phyloP scores from a whole-genome alignment of 2,113 vertebrate genomes.

The Notiomystis cincta region DNA sequence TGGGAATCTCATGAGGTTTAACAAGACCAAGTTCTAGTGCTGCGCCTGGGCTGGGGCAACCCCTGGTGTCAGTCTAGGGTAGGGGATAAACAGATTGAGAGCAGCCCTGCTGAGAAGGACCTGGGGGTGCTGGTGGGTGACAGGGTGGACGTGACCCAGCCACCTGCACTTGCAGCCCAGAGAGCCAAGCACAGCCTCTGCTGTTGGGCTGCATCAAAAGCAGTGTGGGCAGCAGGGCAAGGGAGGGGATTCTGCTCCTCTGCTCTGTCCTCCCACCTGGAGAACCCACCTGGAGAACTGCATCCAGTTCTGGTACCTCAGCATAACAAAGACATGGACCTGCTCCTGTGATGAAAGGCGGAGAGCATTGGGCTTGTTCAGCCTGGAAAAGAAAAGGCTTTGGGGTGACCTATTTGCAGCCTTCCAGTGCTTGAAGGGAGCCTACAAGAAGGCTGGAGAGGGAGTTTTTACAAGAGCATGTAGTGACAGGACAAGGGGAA shows the following conservation, averaged over 20 bases:
- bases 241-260: background rate
- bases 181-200: background rate
- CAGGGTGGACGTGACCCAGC: background rate
- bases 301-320: background rate
- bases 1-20: background rate
- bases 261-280: background rate
- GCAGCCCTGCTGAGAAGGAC: background rate
- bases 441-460: background rate
- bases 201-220: background rate
- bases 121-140: background rate
- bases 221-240: background rate
- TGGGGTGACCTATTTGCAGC: background rate
- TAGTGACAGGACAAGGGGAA: background rate
- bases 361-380: background rate
- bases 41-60: background rate
- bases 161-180: background rate
- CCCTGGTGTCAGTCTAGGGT: background rate
- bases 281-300: background rate
- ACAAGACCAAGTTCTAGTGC: background rate
- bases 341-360: background rate
- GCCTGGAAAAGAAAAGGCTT: background rate
- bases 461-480: background rate
- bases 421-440: background rate
- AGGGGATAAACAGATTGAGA: background rate
- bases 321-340: background rate